Evolutionary conservation across 2,888 invertebrate species (phyloP).

Genomic region (Strigamia transsilvanica): DNA sequence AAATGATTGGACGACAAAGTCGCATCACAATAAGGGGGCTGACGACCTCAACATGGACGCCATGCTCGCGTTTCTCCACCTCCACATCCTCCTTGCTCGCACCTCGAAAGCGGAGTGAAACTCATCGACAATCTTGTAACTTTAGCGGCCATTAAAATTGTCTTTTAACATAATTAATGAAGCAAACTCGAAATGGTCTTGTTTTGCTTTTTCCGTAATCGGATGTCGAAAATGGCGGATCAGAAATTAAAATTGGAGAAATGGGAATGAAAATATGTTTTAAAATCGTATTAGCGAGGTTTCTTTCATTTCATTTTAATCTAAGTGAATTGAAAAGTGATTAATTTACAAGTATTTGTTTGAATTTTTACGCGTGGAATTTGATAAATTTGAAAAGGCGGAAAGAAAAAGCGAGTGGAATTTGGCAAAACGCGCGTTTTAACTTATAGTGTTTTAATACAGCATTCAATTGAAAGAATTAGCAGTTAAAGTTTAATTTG

Average conservation of each 20-base stretch:
- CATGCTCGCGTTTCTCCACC: not conserved
- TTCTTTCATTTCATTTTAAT: not conserved
- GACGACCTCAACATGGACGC: constrained; percentile 39
- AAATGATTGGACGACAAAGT: constrained; percentile 52
- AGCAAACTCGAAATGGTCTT: constrained; percentile 12
- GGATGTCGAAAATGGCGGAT: not conserved
- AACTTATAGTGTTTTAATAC: not conserved
- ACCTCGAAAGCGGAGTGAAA: constrained; percentile 1
- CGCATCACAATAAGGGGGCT: constrained; percentile 46
- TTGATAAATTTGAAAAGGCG: not conserved
- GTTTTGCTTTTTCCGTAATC: constrained; percentile 27
- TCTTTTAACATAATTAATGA: constrained; percentile 44
- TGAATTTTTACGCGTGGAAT: not conserved
- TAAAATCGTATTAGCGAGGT: not conserved
- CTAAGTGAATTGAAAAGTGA: constrained; percentile 4
- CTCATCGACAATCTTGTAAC: constrained; percentile 28
- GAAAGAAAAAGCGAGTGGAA: not conserved
- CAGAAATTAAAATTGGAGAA: not conserved
- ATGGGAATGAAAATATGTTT: not conserved
- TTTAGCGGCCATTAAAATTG: constrained; percentile 28
- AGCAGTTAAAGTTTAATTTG: constrained; percentile 20
- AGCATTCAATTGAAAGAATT: not conserved
- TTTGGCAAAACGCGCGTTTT: not conserved
- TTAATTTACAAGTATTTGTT: constrained; percentile 20
- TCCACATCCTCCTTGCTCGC: not conserved